Conservation (phyloP, 2,888 invertebrate species). For the Melanchra persicariae region DNA sequence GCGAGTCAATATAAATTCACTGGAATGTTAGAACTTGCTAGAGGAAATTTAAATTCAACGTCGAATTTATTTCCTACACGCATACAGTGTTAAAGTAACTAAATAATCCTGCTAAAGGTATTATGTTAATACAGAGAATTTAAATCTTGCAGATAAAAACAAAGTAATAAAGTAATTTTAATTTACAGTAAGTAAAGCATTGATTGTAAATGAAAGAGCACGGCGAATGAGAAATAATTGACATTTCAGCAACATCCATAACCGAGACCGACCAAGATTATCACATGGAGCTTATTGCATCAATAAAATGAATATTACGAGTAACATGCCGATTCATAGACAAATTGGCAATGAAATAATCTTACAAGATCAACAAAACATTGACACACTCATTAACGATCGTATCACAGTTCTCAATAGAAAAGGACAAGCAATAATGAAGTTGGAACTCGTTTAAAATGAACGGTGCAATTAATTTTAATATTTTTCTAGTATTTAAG, state of each 20-base stretch:
- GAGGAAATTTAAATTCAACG: constrained; percentile 57
- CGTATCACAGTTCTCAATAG: constrained; percentile 49
- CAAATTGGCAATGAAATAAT: constrained; percentile 62
- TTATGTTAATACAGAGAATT: constrained; percentile 18
- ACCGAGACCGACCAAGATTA: constrained; percentile 45
- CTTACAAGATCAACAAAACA: constrained; percentile 60
- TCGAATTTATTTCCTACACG: constrained; percentile 52
- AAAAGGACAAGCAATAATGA: constrained; percentile 53
- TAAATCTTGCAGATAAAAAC: constrained; percentile 41
- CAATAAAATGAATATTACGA: constrained; percentile 58
- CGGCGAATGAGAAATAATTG: constrained; percentile 54
- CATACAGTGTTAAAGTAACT: constrained; percentile 35
- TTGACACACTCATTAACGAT: constrained; percentile 60
- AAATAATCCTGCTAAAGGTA: constrained; percentile 37
- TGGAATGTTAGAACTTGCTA: constrained; percentile 54
- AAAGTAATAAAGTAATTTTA: constrained; percentile 42
- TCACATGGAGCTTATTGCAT: constrained; percentile 44
- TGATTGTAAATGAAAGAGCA: constrained; percentile 52
- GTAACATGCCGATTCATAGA: constrained; percentile 44
- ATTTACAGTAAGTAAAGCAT: constrained; percentile 51
- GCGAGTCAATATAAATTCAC: constrained; percentile 60
- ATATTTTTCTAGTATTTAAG: constrained; percentile 64
- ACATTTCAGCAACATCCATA: constrained; percentile 52
- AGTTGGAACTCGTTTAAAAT: constrained; percentile 58
- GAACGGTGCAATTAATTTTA: constrained; percentile 61